phyloP scores from a whole-genome alignment of 2,888 invertebrate genomes.

The Brachypalpus laphriformis region DNA sequence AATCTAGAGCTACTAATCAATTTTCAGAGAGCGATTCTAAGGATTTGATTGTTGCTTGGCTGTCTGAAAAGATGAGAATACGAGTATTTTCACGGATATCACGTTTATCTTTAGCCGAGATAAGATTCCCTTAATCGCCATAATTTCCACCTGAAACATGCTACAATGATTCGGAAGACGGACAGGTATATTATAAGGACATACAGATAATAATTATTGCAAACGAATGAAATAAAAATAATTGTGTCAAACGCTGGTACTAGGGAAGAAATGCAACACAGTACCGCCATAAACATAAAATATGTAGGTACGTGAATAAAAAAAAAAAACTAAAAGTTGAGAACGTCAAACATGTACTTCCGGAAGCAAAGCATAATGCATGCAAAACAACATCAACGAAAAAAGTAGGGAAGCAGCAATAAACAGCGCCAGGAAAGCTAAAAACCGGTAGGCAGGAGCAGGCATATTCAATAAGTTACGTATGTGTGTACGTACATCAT shows the following conservation, averaged over 20 bases:
- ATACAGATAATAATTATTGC: too few species aligned
- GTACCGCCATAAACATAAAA: not conserved
- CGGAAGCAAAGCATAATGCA: constrained; percentile 8
- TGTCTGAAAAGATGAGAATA: too few species aligned
- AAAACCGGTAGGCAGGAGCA: not conserved
- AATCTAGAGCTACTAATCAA: too few species aligned
- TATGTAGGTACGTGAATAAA: not conserved
- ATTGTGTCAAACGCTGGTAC: constrained; percentile 7
- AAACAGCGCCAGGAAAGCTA: not conserved
- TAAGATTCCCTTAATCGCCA: too few species aligned
- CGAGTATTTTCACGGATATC: too few species aligned
- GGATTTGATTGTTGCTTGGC: too few species aligned
- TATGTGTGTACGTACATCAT: too few species aligned
- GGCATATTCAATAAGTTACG: not conserved
- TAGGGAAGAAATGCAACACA: not conserved
- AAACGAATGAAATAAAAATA: not conserved
- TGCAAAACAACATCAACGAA: not conserved
- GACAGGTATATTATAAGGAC: too few species aligned
- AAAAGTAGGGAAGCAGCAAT: not conserved
- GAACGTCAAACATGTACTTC: constrained; percentile 14
- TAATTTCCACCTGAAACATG: too few species aligned
- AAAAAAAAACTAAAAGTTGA: not conserved
- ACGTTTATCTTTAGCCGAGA: too few species aligned
- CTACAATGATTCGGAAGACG: too few species aligned
- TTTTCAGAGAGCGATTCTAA: too few species aligned